Base-by-base conservation (phyloP, 2,888 invertebrate genomes). In the Heteromyza rotundicornis region DNA sequence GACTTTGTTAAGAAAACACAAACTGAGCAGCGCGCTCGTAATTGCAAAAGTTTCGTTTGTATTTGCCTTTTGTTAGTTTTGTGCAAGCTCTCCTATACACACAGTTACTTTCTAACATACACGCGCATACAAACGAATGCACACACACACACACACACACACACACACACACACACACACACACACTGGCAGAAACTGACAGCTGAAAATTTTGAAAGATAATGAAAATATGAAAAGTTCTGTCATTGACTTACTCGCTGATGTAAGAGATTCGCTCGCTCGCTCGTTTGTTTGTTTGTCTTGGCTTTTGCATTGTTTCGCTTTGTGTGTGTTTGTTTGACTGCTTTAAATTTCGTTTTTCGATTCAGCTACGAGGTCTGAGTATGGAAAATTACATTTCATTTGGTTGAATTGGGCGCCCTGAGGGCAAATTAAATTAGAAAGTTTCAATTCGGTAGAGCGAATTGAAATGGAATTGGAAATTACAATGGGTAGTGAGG, bases 211-310 rank as follows among this genome's bases (percentile, higher is more conserved):
- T 40, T n/a, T 40, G 12, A 40, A 40, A 47, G 47, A 19, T 47
- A 47, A 47, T 47, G 47, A 47, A 47, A 47, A 47, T 47, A 47
- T 47, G 40, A 40, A 40, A 40, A 3, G 27, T 40, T 40, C 40
- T 40, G 40, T n/a, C 40, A n/a, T n/a, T 40, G 40, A 40, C 40
- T 40, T 40, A 40, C 40, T 14, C 40, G 27, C 27, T 27, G n/a
- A n/a, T n/a, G 40, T n/a, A 40, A 40, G 14, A 40, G 14, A 10
- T 14, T 40, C 40, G 47, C 40, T 40, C 3, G 10, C 40, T 40
- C 40, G 16, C 16, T 40, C 10, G 3, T n/a, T 40, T 40, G n/a
- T n/a, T 40, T n/a, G n/a, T 40, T n/a, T n/a, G 40, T 40, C 14
- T 40, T 47, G n/a, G 2, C 47, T 17, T 47, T 20, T 3, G 17